Evolutionary conservation across 2,113 vertebrate genomes (phyloP).

Genomic region (Malurus cyaneus): DNA sequence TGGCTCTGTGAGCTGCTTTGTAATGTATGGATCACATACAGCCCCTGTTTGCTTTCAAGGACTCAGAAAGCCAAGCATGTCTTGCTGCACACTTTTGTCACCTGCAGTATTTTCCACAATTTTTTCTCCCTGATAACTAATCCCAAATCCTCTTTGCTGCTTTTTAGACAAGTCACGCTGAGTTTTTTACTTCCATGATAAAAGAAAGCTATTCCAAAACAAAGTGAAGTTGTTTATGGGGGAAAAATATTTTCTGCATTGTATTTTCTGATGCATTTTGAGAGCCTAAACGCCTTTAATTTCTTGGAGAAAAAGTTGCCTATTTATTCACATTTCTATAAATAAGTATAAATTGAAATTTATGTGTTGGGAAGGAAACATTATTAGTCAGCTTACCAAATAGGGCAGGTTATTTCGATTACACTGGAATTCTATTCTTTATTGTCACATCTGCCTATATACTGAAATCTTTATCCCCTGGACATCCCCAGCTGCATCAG

Average conservation of each 20-base stretch:
- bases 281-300: slow-evolving; percentile 8
- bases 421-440: slow-evolving; percentile 6
- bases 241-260: neutral
- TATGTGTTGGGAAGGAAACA: neutral
- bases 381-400: neutral
- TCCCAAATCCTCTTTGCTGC: slow-evolving; percentile 56
- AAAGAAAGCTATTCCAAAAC: slow-evolving; percentile 43
- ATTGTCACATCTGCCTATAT: neutral
- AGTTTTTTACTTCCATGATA: slow-evolving; percentile 43
- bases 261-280: neutral
- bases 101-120: slow-evolving; percentile 43
- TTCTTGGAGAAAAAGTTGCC: slow-evolving; percentile 12
- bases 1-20: neutral
- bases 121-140: slow-evolving; percentile 58
- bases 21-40: neutral
- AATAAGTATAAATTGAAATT: neutral
- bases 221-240: neutral
- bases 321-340: neutral
- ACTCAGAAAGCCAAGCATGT: slow-evolving; percentile 5
- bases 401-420: slow-evolving; percentile 17
- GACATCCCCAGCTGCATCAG: neutral
- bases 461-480: slow-evolving; percentile 15
- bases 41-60: slow-evolving; percentile 51
- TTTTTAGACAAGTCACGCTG: slow-evolving; percentile 54
- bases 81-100: slow-evolving; percentile 54